Evolutionary conservation across 2,797 vertebrate species (phyloP).

Genomic region (Melanotaenia trifasciata): DNA sequence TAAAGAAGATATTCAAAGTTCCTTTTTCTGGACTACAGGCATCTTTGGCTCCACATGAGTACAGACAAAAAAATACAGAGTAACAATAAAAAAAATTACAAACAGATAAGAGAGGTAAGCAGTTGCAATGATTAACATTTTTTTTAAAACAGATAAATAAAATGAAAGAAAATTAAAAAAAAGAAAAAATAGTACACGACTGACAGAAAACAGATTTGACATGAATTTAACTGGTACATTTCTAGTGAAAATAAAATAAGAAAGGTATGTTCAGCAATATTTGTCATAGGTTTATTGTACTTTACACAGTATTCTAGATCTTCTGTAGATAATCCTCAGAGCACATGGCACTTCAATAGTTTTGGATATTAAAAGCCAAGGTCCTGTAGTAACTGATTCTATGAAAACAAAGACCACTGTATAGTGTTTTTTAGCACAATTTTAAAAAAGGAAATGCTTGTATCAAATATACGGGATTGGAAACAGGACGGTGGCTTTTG

Average conservation of each 20-base stretch:
- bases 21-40: slow-evolving; percentile 33
- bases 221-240: slow-evolving; percentile 30
- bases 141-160: slow-evolving; percentile 17
- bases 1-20: slow-evolving; percentile 79
- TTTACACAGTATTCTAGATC: slow-evolving; percentile 58
- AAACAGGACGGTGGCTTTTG: slow-evolving; percentile 79
- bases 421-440: background rate
- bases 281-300: slow-evolving; percentile 12
- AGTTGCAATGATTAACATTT: slow-evolving; percentile 25
- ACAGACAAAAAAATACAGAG: slow-evolving; percentile 12
- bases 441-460: background rate
- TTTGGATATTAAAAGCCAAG: slow-evolving; percentile 84
- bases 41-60: slow-evolving; percentile 60
- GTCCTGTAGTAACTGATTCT: slow-evolving; percentile 47
- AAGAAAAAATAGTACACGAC: slow-evolving; percentile 1
- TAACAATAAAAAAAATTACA: slow-evolving; percentile 18
- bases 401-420: background rate
- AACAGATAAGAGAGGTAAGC: slow-evolving; percentile 18
- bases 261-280: slow-evolving; percentile 10
- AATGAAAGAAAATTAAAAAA: background rate
- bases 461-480: slow-evolving; percentile 24
- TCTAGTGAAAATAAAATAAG: slow-evolving; percentile 4
- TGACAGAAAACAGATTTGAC: slow-evolving; percentile 34
- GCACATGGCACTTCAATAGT: slow-evolving; percentile 67
- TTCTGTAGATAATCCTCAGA: slow-evolving; percentile 82